These are phyloP conservation scores for Limonius californicus DNA, from an alignment of 1,140 invertebrate genomes.

Conservation along the genomic window DNA sequence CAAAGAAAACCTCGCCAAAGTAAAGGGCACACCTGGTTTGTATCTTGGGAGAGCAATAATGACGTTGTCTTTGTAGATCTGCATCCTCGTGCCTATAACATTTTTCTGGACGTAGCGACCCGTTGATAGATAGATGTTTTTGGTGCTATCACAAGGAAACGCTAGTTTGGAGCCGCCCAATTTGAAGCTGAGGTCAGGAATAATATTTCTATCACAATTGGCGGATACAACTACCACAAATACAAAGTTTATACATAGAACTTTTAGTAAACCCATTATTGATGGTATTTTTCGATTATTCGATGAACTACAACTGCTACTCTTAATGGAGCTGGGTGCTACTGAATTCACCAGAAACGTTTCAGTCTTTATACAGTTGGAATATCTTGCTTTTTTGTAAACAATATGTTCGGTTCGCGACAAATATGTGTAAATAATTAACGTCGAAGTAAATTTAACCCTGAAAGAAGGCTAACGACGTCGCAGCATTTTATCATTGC, in stretches of 20 bases:
- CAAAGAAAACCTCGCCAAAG: constrained; percentile 51
- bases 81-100: constrained; percentile 55
- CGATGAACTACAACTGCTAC: too few species aligned
- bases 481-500: too few species aligned
- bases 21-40: constrained; percentile 53
- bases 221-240: neutral
- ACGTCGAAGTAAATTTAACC: too few species aligned
- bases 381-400: too few species aligned
- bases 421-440: too few species aligned
- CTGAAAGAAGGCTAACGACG: too few species aligned
- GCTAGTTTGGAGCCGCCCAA: neutral
- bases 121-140: constrained; percentile 51
- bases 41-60: constrained; percentile 56
- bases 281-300: too few species aligned
- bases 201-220: neutral
- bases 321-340: too few species aligned
- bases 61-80: constrained; percentile 53
- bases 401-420: too few species aligned
- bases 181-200: neutral
- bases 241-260: neutral
- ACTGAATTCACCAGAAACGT: too few species aligned
- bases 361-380: too few species aligned
- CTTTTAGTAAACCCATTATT: neutral
- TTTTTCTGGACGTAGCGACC: constrained; percentile 56
- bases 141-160: constrained; percentile 54